These are phyloP conservation scores for Bovichtus diacanthus DNA, from an alignment of 2,797 vertebrate species.

Conservation along the genomic window DNA sequence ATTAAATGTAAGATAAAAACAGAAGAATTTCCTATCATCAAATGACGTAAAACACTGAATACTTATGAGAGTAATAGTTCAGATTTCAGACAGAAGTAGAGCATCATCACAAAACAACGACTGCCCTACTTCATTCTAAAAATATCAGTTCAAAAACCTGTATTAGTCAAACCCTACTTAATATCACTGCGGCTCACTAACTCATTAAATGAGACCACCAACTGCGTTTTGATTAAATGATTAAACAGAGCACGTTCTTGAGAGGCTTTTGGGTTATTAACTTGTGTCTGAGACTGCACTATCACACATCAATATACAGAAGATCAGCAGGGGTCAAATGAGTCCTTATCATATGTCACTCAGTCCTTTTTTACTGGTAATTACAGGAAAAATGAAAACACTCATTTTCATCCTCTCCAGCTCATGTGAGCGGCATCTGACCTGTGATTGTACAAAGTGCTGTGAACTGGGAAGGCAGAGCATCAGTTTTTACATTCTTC, in stretches of 20 bases:
- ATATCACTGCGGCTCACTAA: slow-evolving; percentile 60
- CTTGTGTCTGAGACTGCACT: slow-evolving; percentile 50
- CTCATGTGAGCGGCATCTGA: slow-evolving; percentile 40
- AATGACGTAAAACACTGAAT: not conserved
- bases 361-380: slow-evolving; percentile 61
- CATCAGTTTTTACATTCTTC: not conserved
- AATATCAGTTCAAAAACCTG: slow-evolving; percentile 47
- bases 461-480: slow-evolving; percentile 11
- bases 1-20: not conserved
- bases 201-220: slow-evolving; percentile 71
- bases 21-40: not conserved
- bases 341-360: slow-evolving; percentile 74
- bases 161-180: slow-evolving; percentile 63
- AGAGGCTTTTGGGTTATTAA: slow-evolving; percentile 71
- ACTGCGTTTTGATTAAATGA: slow-evolving; percentile 75
- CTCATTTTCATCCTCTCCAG: slow-evolving; percentile 48
- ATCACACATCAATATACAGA: slow-evolving; percentile 65
- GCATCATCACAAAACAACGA: slow-evolving; percentile 9
- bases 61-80: not conserved
- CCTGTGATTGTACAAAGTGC: slow-evolving; percentile 37
- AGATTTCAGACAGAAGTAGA: not conserved
- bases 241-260: slow-evolving; percentile 63
- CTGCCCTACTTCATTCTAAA: slow-evolving; percentile 36
- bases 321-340: slow-evolving; percentile 70
- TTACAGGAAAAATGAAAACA: slow-evolving; percentile 58